Evolutionary conservation across 2,888 invertebrate genomes (phyloP).

Genomic region (Drosophila acutilabella): DNA sequence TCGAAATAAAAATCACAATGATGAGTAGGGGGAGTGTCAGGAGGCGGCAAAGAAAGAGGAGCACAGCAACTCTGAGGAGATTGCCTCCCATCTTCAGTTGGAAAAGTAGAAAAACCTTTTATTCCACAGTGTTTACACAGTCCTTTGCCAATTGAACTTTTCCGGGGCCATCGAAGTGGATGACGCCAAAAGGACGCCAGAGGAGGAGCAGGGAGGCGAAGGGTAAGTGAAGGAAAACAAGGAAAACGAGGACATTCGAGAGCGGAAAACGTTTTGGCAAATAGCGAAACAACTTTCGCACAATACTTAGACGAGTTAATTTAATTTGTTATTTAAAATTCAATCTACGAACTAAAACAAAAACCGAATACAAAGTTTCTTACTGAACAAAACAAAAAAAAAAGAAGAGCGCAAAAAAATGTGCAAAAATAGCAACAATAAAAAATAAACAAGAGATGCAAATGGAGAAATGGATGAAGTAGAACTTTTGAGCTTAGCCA

Average conservation of each 20-base stretch:
- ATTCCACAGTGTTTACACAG: constrained; percentile 80
- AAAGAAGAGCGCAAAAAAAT: constrained; percentile 22
- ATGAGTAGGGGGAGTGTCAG: constrained; percentile 7
- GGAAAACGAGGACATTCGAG: not conserved
- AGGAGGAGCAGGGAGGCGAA: not conserved
- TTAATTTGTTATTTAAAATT: constrained; percentile 84
- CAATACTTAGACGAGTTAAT: constrained; percentile 83
- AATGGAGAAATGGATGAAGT: constrained; percentile 28
- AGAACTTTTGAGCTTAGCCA: constrained; percentile 74
- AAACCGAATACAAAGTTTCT: constrained; percentile 58
- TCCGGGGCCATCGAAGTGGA: constrained; percentile 46
- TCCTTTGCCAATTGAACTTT: constrained; percentile 80
- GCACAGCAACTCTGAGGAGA: constrained; percentile 15
- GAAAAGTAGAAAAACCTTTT: constrained; percentile 83
- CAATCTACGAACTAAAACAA: constrained; percentile 84
- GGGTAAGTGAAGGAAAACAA: not conserved
- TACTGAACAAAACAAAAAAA: not conserved
- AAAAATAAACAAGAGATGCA: constrained; percentile 20
- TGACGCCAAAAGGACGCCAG: not conserved
- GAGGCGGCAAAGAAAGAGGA: constrained; percentile 4
- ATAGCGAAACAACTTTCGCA: constrained; percentile 53
- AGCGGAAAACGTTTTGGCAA: constrained; percentile 11
- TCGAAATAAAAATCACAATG: constrained; percentile 29
- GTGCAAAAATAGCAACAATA: constrained; percentile 15
- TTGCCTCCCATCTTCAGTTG: constrained; percentile 31